Percentiles rank a stretch among this genome's conserved stretches.
These are phyloP conservation scores for Poeciliopsis turrubarensis DNA, from an alignment of 2,113 vertebrate genomes.

Conservation along the genomic window DNA sequence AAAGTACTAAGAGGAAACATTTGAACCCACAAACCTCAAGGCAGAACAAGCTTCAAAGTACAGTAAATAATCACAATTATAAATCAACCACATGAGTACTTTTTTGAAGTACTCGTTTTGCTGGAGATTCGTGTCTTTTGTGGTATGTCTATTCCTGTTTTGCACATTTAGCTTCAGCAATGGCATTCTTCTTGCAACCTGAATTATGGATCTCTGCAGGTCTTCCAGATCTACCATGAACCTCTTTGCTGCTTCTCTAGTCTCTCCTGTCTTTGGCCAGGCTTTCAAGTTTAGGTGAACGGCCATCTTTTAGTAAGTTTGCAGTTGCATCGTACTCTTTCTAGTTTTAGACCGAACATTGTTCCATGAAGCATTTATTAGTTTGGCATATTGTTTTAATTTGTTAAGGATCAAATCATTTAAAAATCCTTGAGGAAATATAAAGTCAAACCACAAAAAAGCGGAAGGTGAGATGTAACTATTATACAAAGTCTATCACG, in stretches of 20 bases:
- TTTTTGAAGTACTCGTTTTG: background rate
- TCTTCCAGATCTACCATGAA: too few species aligned
- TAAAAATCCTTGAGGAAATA: background rate
- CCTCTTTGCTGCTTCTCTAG: too few species aligned
- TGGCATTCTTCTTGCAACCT: background rate
- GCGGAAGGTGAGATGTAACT: background rate
- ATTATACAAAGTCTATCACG: background rate
- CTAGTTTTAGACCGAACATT: background rate
- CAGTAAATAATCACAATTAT: background rate
- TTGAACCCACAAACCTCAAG: background rate
- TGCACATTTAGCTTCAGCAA: background rate
- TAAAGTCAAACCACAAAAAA: background rate
- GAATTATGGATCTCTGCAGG: background rate
- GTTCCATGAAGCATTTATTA: background rate
- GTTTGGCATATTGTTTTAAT: background rate
- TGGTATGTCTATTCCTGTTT: background rate
- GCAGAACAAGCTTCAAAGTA: background rate
- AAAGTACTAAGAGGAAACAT: conserved; percentile 1
- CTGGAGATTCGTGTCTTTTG: background rate
- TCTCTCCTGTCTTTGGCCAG: too few species aligned
- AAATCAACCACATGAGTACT: conserved; percentile 16
- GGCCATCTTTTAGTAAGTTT: background rate
- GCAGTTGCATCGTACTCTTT: too few species aligned
- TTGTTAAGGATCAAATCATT: background rate
- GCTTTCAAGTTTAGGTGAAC: background rate